Evolutionary conservation across 2,888 invertebrate genomes (phyloP), one percentile per base, ranked within the genome.

Genomic region (Synergus itoensis): DNA sequence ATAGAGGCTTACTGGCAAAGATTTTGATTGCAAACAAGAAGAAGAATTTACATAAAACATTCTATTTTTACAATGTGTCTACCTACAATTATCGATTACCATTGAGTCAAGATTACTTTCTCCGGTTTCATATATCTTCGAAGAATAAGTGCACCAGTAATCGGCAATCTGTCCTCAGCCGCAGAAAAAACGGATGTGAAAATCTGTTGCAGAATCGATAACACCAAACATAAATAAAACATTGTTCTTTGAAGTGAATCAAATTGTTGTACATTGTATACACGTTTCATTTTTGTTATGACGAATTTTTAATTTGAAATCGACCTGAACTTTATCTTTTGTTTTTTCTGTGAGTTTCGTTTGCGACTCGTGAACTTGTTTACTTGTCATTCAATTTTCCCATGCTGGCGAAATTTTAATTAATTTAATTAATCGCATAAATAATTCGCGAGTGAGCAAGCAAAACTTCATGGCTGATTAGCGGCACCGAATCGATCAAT

Each of bases 351-450:
- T 40, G 69, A n/a, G 40, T 53, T 73, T 73, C n/a, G 53, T 53
- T 53, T 73, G 53, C 28, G n/a, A 57, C 73, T 53, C 36, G 11
- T n/a, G n/a, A n/a, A 73, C 7, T 36, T 40, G 53, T 73, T 73
- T 73, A 73, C 53, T 73, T 73, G 73, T 73, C 48, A 73, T 36
- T 16, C 7, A 73, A 53, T 62, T 28, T 62, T 14, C 14, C 4
- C 12, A 28, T 11, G 21, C 7, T 7, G 1, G 7, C n/a, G 45
- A 73, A 48, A 73, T 21, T n/a, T 40, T 12, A 36, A 8, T 36
- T 53, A 53, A 53, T 53, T 73, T 73, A 53, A 73, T 36, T 57
- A 48, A n/a, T 53, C 53, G 73, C 73, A 18, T 73, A 73, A 73
- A 40, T 73, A 73, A 53, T 73, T 36, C n/a, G 12, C 12, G 36